Conservation (phyloP, 2,888 invertebrate genomes). For the Metopia argyrocephala region DNA sequence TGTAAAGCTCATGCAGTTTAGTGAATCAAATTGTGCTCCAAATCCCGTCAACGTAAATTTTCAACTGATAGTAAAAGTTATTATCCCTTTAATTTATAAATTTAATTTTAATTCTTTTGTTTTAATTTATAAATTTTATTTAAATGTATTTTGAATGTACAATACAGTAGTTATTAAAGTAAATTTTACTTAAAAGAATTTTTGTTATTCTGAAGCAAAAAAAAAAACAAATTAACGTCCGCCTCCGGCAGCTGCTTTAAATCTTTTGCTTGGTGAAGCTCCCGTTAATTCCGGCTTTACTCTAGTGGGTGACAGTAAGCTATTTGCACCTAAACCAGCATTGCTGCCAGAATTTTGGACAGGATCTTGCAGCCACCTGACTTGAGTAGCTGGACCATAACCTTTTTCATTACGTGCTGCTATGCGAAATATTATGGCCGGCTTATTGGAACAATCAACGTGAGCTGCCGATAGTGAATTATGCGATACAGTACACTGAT, state of each 20-base stretch:
- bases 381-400: slow-evolving; percentile 69
- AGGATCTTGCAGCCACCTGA: slow-evolving; percentile 68
- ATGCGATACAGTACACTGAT: slow-evolving; percentile 68
- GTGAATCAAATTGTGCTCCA: not conserved
- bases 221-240: slow-evolving; percentile 34
- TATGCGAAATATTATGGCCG: slow-evolving; percentile 68
- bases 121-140: slow-evolving; percentile 33
- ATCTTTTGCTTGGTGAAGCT: slow-evolving; percentile 67
- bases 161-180: slow-evolving; percentile 8
- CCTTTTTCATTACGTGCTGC: slow-evolving; percentile 69
- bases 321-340: slow-evolving; percentile 50
- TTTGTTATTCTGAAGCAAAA: not conserved
- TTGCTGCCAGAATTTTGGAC: slow-evolving; percentile 54
- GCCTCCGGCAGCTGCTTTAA: slow-evolving; percentile 55
- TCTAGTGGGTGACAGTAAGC: slow-evolving; percentile 63
- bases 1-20: slow-evolving; percentile 35
- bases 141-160: slow-evolving; percentile 24
- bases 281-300: slow-evolving; percentile 66
- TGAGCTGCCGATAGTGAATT: slow-evolving; percentile 66
- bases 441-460: slow-evolving; percentile 68
- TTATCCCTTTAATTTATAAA: not conserved
- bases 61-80: not conserved
- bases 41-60: not conserved
- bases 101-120: slow-evolving; percentile 9
- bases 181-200: not conserved